Conservation (phyloP, 2,113 vertebrate species). For the Mus musculus region GRCm39 chr14:49958001-49958500, state of each 20-base stretch:
- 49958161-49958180: not conserved
- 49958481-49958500: not conserved
- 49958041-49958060: constrained; percentile 11
- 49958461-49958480: not conserved
- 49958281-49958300: not conserved
- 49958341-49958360: not conserved
- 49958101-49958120: not conserved
- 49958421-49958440: not conserved
- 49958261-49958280: not conserved
- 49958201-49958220: not conserved
- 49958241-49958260: not conserved
- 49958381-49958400: not conserved
- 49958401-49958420: not conserved
- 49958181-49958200: not conserved
- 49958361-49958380: not conserved
- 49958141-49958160: not conserved
- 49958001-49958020: not conserved
- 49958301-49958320: too few relatives aligned
- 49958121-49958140: not conserved
- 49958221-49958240: not conserved
- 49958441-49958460: not conserved
- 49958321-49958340: not conserved
- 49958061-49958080: not conserved
- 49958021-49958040: not conserved
- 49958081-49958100: not conserved